These are phyloP conservation scores for Phlogophora meticulosa DNA, from an alignment of 2,888 invertebrate genomes.

Conservation along the genomic window DNA sequence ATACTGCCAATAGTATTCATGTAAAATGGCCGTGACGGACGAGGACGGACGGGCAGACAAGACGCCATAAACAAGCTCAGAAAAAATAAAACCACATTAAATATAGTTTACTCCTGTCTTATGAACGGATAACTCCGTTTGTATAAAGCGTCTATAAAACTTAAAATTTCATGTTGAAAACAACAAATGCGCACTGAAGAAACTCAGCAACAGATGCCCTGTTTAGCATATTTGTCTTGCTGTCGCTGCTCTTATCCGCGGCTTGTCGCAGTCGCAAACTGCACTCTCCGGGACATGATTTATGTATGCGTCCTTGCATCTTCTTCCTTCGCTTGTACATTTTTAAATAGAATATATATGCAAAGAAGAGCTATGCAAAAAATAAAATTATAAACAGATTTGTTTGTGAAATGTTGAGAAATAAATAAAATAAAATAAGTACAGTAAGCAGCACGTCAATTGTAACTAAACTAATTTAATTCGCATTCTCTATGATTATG, in stretches of 20 bases:
- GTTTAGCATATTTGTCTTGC: slow-evolving; percentile 57
- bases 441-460: no score
- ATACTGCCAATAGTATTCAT: no score
- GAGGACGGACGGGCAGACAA: no score
- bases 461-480: no score
- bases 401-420: background rate
- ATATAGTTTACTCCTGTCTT: background rate
- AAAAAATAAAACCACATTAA: background rate
- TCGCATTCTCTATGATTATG: no score
- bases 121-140: background rate
- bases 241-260: slow-evolving; percentile 43
- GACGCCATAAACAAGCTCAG: no score
- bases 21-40: no score
- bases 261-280: slow-evolving; percentile 49
- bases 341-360: slow-evolving; percentile 22
- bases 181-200: slow-evolving; percentile 18
- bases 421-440: no score
- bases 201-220: slow-evolving; percentile 57
- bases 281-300: slow-evolving; percentile 56
- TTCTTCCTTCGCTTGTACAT: slow-evolving; percentile 37
- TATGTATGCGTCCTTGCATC: slow-evolving; percentile 45
- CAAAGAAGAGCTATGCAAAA: slow-evolving; percentile 9
- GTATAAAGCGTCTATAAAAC: background rate
- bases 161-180: slow-evolving; percentile 23
- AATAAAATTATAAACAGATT: background rate